Evolutionary conservation across 2,113 vertebrate species (phyloP).

Genomic region (Hyaena hyaena): DNA sequence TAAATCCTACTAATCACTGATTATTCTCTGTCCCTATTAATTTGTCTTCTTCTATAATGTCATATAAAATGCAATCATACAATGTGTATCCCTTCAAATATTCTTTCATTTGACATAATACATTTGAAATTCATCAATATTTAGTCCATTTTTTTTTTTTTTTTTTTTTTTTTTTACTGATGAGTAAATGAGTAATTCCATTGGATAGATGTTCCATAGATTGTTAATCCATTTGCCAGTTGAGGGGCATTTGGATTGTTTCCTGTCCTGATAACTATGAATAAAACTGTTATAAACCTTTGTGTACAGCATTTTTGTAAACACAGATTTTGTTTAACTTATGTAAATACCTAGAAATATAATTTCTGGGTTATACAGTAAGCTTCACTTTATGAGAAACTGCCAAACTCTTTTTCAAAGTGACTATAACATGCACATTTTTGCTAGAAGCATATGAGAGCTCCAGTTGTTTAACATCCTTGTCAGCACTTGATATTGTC

Average conservation of each 20-base stretch:
- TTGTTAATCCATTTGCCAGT: neutral
- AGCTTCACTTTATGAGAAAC: conserved; percentile 25
- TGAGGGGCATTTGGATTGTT: neutral
- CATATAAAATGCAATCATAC: neutral
- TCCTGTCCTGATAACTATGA: neutral
- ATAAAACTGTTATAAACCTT: neutral
- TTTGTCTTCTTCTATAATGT: neutral
- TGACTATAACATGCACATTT: neutral
- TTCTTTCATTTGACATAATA: neutral
- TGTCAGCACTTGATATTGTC: neutral
- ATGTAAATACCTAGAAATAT: neutral
- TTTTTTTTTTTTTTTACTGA: neutral
- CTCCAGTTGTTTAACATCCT: neutral
- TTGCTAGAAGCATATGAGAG: neutral
- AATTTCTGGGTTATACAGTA: neutral
- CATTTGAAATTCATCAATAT: neutral
- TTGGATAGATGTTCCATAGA: neutral
- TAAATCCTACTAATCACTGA: neutral
- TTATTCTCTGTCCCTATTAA: neutral
- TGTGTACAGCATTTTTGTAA: neutral
- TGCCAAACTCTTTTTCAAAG: conserved; percentile 16
- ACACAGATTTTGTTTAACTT: neutral
- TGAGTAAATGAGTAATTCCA: neutral
- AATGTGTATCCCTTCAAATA: neutral
- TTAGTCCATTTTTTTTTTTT: neutral